Conservation (phyloP, 1,140 invertebrate species). For the Halictus rubicundus region DNA sequence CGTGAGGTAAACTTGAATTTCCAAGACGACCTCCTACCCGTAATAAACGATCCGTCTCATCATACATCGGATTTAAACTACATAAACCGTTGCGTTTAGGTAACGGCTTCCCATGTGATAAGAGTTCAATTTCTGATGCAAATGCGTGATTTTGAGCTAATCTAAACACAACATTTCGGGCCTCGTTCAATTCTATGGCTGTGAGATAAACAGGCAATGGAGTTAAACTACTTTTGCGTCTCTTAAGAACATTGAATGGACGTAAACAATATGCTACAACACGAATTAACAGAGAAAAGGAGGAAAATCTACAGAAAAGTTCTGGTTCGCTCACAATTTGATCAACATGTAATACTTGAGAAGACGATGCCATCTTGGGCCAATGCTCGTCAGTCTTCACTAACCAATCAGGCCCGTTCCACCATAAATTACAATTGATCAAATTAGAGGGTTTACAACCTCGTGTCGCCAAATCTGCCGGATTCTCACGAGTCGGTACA, state of each 20-base stretch:
- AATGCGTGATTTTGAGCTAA: too few species aligned
- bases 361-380: neutral
- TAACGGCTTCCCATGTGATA: too few species aligned
- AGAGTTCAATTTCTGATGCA: too few species aligned
- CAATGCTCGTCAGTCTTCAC: neutral
- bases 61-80: too few species aligned
- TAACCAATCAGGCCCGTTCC: constrained; percentile 48
- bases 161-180: too few species aligned
- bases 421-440: constrained; percentile 28
- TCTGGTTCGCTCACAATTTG: neutral
- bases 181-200: too few species aligned
- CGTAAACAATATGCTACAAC: neutral
- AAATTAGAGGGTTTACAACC: constrained; percentile 47
- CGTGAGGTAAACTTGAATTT: too few species aligned
- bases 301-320: neutral
- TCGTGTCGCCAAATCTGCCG: constrained; percentile 10
- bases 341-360: neutral
- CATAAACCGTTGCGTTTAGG: too few species aligned
- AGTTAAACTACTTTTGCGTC: neutral
- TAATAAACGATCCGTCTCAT: too few species aligned
- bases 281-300: neutral
- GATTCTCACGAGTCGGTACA: neutral
- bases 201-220: too few species aligned
- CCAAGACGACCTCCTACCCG: too few species aligned
- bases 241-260: neutral